phyloP scores from a whole-genome alignment of 30 jellyfish, hydroid and myxozoan species.

The Rhopilema esculentum region DNA sequence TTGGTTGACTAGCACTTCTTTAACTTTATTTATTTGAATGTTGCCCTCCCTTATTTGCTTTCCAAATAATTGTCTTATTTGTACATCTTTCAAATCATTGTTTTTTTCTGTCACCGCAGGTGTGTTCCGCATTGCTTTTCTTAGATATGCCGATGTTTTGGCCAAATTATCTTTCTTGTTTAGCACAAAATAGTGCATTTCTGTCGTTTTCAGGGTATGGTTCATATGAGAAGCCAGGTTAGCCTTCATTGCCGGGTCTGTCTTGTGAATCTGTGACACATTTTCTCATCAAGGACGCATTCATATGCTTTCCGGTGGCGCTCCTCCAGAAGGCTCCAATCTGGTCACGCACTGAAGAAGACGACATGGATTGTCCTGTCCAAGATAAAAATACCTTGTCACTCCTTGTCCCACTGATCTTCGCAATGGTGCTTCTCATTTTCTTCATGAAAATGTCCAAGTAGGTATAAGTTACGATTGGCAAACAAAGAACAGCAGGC shows the following conservation, averaged over 20 bases:
- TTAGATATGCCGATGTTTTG: background rate
- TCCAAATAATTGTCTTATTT: background rate
- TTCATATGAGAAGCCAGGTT: constrained; percentile 2
- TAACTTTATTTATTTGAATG: background rate
- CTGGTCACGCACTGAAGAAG: background rate
- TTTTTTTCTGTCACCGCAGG: background rate
- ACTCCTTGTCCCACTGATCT: background rate
- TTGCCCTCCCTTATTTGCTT: background rate
- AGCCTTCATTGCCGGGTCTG: constrained; percentile 1
- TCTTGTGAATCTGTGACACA: background rate
- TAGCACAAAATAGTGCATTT: background rate
- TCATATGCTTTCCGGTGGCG: constrained; percentile 10
- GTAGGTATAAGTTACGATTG: background rate
- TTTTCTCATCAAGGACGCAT: constrained; percentile 7
- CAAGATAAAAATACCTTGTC: background rate
- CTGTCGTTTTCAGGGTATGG: constrained; percentile 1
- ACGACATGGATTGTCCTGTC: background rate
- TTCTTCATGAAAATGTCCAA: background rate
- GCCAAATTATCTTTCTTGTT: background rate
- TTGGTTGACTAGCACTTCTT: background rate
- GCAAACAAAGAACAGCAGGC: background rate
- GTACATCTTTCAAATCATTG: background rate
- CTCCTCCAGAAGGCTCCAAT: background rate
- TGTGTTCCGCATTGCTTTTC: constrained; percentile 1
- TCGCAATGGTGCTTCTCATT: background rate